phyloP scores from a whole-genome alignment of 2,113 vertebrate species.

The Gallinago undulata region DNA sequence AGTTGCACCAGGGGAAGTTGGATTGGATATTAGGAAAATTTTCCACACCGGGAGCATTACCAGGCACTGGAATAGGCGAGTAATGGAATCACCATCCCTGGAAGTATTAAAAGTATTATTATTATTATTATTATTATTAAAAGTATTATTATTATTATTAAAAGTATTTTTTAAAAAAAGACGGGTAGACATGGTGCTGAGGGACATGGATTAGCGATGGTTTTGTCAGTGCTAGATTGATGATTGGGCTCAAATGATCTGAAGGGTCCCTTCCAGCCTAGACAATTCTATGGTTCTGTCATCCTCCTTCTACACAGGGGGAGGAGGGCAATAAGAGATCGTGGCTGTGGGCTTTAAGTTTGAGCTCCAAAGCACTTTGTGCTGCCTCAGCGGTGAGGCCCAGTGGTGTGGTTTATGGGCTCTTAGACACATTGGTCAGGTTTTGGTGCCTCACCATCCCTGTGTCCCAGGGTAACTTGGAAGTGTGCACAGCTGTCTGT shows the following conservation, averaged over 20 bases:
- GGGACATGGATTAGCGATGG: neutral
- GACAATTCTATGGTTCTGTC: neutral
- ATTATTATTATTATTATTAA: too few species aligned
- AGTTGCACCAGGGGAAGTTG: neutral
- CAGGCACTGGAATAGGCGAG: neutral
- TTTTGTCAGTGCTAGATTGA: neutral
- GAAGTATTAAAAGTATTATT: too few species aligned
- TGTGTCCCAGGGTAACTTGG: neutral
- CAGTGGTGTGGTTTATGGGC: rapidly evolving
- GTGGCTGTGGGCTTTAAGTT: neutral
- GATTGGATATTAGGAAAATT: neutral
- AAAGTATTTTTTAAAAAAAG: too few species aligned
- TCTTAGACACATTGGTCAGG: neutral
- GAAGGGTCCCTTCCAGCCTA: neutral
- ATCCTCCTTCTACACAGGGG: rapidly evolving
- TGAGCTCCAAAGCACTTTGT: rapidly evolving
- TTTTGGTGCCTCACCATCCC: neutral
- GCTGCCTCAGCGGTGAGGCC: neutral
- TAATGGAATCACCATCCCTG: neutral
- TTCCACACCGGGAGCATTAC: neutral
- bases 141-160: too few species aligned
- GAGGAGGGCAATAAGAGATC: rapidly evolving
- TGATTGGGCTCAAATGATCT: neutral
- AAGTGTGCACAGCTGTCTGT: rapidly evolving
- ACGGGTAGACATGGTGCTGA: neutral